Evolutionary conservation across 2,888 invertebrate genomes (phyloP).

Genomic region (Carabus problematicus): DNA sequence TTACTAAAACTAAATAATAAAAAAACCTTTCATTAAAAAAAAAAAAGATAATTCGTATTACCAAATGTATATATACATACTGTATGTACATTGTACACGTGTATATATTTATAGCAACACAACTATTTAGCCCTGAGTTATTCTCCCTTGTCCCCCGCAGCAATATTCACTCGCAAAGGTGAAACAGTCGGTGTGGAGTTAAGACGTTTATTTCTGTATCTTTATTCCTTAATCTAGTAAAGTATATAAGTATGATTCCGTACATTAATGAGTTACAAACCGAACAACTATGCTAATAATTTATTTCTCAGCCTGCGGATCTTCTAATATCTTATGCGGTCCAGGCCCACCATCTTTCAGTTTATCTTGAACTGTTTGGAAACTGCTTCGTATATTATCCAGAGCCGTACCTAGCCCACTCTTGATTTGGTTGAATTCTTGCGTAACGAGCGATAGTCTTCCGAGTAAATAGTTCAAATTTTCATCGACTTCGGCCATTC

Average conservation of each 20-base stretch:
- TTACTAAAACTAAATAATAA: conserved; percentile 4
- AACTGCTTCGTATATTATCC: conserved; percentile 72
- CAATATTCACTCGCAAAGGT: no score
- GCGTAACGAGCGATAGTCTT: conserved; percentile 78
- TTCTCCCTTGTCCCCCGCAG: no score
- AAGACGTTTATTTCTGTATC: no score
- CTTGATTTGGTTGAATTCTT: conserved; percentile 85
- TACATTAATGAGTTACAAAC: no score
- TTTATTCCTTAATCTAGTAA: no score
- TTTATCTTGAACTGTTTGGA: conserved; percentile 68
- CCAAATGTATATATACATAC: no score
- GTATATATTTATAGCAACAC: no score
- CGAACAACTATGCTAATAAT: background rate
- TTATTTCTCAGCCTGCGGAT: conserved; percentile 18
- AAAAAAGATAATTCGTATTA: no score
- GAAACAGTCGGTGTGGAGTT: no score
- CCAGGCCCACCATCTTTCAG: conserved; percentile 65
- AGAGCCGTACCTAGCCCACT: conserved; percentile 75
- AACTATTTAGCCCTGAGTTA: no score
- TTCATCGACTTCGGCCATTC: conserved; percentile 79
- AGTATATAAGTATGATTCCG: no score
- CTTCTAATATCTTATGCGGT: conserved; percentile 64
- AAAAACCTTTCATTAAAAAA: conserved; percentile 16
- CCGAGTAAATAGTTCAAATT: conserved; percentile 85
- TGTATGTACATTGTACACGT: no score